These are phyloP conservation scores for Strongylocentrotus purpuratus DNA, from an alignment of 35 echinoderm and acorn worm species.

Conservation along the genomic window DNA sequence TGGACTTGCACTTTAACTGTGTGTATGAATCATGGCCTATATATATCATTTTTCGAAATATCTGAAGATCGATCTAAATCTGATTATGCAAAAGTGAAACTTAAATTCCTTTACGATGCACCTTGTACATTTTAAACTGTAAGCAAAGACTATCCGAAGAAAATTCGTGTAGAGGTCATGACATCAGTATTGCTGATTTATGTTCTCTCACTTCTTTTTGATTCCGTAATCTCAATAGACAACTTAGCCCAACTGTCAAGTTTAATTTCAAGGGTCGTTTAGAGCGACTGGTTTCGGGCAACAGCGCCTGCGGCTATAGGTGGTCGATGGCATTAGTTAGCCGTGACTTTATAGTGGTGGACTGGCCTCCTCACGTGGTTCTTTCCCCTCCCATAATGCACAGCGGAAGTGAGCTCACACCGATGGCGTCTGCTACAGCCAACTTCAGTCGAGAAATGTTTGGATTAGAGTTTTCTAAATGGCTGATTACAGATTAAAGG, in stretches of 20 bases:
- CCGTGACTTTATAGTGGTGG: background rate
- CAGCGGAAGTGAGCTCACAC: conserved; percentile 27
- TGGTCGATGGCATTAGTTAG: conserved; percentile 20
- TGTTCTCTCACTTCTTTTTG: conserved; percentile 41
- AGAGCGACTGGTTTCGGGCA: conserved; percentile 32
- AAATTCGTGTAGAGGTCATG: conserved; percentile 14
- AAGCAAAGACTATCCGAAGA: conserved; percentile 2
- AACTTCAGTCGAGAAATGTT: background rate
- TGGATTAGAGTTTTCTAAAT: background rate
- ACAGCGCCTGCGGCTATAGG: conserved; percentile 35
- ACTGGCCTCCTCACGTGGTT: conserved; percentile 23
- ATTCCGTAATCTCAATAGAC: conserved; percentile 16
- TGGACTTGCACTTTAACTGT: too few species aligned
- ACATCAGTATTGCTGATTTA: conserved; percentile 31
- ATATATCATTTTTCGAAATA: too few species aligned
- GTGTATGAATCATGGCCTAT: too few species aligned
- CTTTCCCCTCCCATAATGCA: conserved; percentile 16
- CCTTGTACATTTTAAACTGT: background rate
- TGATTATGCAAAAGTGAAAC: background rate
- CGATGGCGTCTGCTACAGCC: conserved; percentile 13
- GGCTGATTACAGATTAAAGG: background rate
- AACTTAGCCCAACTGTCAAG: conserved; percentile 35
- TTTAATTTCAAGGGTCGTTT: conserved; percentile 54
- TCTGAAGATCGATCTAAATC: background rate
- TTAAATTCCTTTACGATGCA: background rate